phyloP scores from a whole-genome alignment of 2,888 invertebrate species.

The Eupeodes luniger region DNA sequence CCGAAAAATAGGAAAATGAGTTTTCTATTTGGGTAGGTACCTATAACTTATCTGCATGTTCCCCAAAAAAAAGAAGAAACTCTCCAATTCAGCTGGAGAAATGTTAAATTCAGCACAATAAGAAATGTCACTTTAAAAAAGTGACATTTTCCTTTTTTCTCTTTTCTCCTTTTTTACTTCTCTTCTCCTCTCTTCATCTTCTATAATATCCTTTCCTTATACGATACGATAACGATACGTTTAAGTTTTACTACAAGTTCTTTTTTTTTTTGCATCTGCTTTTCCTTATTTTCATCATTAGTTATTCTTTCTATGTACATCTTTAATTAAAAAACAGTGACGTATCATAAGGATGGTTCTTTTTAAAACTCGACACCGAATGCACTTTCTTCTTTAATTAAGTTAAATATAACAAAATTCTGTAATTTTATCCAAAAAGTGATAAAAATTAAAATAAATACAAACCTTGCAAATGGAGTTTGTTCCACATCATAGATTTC shows the following conservation, averaged over 20 bases:
- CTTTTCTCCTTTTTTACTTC: not conserved
- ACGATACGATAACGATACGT: not conserved
- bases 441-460: slow-evolving; percentile 38
- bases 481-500: slow-evolving; percentile 92
- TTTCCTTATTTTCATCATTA: not conserved
- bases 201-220: not conserved
- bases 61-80: slow-evolving; percentile 17
- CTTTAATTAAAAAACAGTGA: not conserved
- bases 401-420: not conserved
- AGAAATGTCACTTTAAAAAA: slow-evolving; percentile 37
- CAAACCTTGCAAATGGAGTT: slow-evolving; percentile 93
- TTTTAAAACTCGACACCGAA: not conserved
- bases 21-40: slow-evolving; percentile 37
- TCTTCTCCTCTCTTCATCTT: not conserved
- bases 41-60: slow-evolving; percentile 10
- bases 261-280: not conserved
- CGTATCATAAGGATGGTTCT: not conserved
- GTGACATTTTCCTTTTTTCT: slow-evolving; percentile 34
- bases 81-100: slow-evolving; percentile 54
- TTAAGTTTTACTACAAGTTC: slow-evolving; percentile 40
- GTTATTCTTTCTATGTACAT: not conserved
- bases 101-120: slow-evolving; percentile 26
- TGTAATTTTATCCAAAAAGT: not conserved
- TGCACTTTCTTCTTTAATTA: slow-evolving; percentile 40
- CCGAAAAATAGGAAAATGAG: slow-evolving; percentile 43